Percentiles rank a stretch among this genome's conserved stretches.
These are phyloP conservation scores for Microcebus jonahi DNA, from an alignment of 2,113 vertebrate species.

Conservation along the genomic window DNA sequence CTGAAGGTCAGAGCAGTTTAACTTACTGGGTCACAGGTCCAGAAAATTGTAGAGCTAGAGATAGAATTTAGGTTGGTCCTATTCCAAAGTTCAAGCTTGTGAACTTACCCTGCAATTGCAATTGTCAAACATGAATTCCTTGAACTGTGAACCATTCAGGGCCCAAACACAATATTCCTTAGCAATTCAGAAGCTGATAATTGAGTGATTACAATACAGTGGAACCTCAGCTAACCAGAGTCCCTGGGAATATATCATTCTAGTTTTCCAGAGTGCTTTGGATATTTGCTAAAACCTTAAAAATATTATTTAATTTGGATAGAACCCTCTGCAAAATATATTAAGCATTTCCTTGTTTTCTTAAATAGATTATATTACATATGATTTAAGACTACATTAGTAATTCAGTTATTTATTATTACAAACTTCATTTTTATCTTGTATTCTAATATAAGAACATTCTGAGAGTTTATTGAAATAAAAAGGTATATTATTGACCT, in stretches of 20 bases:
- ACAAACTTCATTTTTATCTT: background rate
- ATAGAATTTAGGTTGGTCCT: background rate
- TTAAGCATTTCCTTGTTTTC: background rate
- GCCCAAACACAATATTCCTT: background rate
- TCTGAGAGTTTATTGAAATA: background rate
- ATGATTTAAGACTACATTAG: slow-evolving; percentile 12
- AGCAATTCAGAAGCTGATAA: background rate
- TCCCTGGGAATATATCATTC: background rate
- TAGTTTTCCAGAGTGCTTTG: background rate
- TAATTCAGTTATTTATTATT: background rate
- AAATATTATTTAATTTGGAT: slow-evolving; percentile 26
- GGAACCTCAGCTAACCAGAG: background rate
- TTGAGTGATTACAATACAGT: background rate
- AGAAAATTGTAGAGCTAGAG: background rate
- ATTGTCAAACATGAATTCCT: background rate
- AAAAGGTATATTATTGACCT: background rate
- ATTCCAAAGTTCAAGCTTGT: background rate
- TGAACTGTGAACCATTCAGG: background rate
- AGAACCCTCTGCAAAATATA: background rate
- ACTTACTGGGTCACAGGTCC: background rate
- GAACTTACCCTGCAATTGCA: background rate
- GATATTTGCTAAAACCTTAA: slow-evolving; percentile 11
- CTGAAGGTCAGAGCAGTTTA: background rate
- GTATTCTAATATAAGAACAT: background rate
- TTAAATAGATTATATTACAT: background rate